Percentiles rank a stretch among this genome's conserved stretches.
Conservation (phyloP, 2,888 invertebrate species). For the Taenaris catops region DNA sequence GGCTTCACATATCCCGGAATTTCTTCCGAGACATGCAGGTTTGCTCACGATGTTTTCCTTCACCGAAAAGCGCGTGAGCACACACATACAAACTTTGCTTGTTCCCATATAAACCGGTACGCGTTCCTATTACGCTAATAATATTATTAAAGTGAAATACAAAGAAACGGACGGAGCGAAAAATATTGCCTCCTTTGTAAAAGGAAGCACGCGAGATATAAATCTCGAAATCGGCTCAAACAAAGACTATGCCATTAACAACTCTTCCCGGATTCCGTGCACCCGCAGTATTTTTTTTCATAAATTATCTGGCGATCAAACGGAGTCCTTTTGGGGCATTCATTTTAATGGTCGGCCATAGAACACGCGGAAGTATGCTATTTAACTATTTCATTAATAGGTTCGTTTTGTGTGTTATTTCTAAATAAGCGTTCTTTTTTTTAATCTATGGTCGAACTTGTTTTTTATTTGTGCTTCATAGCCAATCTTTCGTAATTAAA, state of each 20-base stretch:
- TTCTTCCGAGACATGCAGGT: no score
- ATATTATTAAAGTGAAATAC: neutral
- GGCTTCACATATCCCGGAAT: no score
- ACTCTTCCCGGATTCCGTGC: constrained; percentile 50
- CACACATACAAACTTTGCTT: no score
- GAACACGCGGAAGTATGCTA: constrained; percentile 46
- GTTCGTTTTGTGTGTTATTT: no score
- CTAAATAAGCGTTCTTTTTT: no score
- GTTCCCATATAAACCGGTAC: no score
- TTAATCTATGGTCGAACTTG: no score
- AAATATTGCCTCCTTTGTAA: constrained; percentile 11
- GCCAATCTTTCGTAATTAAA: no score
- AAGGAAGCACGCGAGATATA: constrained; percentile 18
- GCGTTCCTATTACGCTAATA: no score
- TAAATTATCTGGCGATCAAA: constrained; percentile 65
- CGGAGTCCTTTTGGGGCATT: constrained; percentile 52
- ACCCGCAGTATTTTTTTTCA: constrained; percentile 41
- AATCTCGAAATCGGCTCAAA: constrained; percentile 18
- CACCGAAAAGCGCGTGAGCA: no score
- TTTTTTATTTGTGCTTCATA: no score
- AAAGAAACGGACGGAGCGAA: constrained; percentile 8
- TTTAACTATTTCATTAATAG: constrained; percentile 5
- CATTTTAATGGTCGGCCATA: constrained; percentile 47
- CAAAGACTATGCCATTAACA: constrained; percentile 33
- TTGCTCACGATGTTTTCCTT: no score